A percentile compares a stretch with the other conserved stretches of the same genome.
Evolutionary conservation across 2,888 invertebrate species (phyloP).

Genomic region (Adelphocoris suturalis): DNA sequence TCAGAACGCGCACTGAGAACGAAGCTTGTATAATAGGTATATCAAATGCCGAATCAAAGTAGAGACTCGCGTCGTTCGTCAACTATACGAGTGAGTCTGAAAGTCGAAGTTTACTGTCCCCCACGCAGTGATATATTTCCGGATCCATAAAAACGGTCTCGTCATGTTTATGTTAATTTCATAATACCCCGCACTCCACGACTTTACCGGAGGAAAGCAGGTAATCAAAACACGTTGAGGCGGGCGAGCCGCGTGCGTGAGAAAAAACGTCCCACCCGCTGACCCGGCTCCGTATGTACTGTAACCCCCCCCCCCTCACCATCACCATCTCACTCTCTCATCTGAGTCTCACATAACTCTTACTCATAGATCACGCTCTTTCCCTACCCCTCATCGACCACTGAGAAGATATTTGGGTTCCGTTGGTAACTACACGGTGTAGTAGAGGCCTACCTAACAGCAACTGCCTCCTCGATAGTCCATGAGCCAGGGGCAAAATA

Average conservation of each 20-base stretch:
- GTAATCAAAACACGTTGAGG: constrained; percentile 38
- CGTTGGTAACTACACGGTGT: background rate
- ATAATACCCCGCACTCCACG: constrained; percentile 22
- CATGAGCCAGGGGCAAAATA: no score
- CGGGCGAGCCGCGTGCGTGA: constrained; percentile 23
- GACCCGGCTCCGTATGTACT: constrained; percentile 10
- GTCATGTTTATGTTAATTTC: constrained; percentile 28
- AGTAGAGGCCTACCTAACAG: no score
- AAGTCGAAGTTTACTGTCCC: background rate
- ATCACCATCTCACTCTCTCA: background rate
- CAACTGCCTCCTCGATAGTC: no score
- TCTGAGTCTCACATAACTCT: background rate
- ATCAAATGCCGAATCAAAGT: no score
- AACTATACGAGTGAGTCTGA: background rate
- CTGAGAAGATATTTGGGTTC: background rate
- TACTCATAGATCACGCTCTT: constrained; percentile 16
- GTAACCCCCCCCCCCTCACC: background rate
- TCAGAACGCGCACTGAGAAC: no score
- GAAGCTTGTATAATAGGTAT: no score
- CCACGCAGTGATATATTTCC: constrained; percentile 10
- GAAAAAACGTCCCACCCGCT: constrained; percentile 36
- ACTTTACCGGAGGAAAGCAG: background rate
- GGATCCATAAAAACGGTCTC: background rate
- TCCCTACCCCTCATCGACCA: background rate
- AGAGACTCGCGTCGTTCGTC: no score